These are phyloP conservation scores for Euspilapteryx auroguttella DNA, from an alignment of 2,888 invertebrate genomes.

Conservation along the genomic window DNA sequence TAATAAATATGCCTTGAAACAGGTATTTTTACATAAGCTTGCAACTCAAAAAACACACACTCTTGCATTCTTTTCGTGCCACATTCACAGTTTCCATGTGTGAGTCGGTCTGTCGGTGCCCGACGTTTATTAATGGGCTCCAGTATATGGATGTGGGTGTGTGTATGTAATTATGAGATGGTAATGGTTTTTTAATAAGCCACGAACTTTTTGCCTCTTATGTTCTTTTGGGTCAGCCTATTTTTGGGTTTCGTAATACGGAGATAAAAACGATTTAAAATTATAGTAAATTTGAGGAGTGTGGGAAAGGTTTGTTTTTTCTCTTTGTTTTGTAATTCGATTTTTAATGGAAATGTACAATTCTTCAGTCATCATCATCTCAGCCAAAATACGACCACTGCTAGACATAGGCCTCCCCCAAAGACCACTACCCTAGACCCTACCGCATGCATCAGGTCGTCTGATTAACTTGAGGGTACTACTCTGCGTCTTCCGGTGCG, in stretches of 20 bases:
- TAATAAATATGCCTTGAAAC: too few species aligned
- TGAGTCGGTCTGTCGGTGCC: conserved; percentile 15
- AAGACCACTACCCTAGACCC: too few species aligned
- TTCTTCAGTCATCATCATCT: too few species aligned
- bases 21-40: too few species aligned
- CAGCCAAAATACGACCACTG: too few species aligned
- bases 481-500: too few species aligned
- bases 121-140: conserved; percentile 49
- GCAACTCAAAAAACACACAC: neutral
- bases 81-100: conserved; percentile 14
- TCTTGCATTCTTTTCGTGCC: neutral
- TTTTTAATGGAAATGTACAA: too few species aligned
- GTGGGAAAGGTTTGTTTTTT: neutral
- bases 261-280: conserved; percentile 1
- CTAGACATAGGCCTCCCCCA: too few species aligned
- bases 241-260: conserved; percentile 4
- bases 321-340: too few species aligned
- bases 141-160: conserved; percentile 39
- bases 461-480: too few species aligned
- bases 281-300: neutral
- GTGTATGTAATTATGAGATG: conserved; percentile 49
- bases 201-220: conserved; percentile 20
- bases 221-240: conserved; percentile 12
- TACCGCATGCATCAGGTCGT: too few species aligned
- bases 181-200: conserved; percentile 56